These are phyloP conservation scores for Rhamphomyia laevipes DNA, from an alignment of 2,888 invertebrate species.

Conservation along the genomic window DNA sequence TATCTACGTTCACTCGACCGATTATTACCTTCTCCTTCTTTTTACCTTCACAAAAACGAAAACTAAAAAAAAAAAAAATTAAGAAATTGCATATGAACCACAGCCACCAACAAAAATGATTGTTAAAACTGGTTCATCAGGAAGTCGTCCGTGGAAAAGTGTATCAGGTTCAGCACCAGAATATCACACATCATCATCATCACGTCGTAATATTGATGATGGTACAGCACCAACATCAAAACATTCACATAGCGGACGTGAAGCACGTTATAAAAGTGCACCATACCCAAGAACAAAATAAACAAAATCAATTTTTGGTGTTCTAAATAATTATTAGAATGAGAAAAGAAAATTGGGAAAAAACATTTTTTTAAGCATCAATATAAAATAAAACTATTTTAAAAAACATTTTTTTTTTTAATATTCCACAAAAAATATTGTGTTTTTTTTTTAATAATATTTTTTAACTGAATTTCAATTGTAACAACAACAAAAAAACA, in stretches of 20 bases:
- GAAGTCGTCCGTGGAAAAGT: constrained; percentile 14
- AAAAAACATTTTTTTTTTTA: no score
- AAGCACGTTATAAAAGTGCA: constrained; percentile 45
- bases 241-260: constrained; percentile 16
- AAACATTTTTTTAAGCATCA: background rate
- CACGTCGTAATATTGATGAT: constrained; percentile 13
- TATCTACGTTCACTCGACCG: no score
- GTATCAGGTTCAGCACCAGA: constrained; percentile 7
- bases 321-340: background rate
- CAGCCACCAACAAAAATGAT: constrained; percentile 2
- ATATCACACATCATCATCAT: constrained; percentile 12
- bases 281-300: constrained; percentile 43
- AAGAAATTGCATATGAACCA: background rate
- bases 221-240: constrained; percentile 13
- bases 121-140: constrained; percentile 10
- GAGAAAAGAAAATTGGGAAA: background rate
- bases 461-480: no score
- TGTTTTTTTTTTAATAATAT: no score
- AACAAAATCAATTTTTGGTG: no score
- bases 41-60: no score
- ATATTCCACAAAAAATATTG: no score
- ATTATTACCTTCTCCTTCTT: no score
- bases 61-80: no score
- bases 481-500: no score
- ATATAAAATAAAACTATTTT: background rate